Evolutionary conservation across 2,888 invertebrate genomes (phyloP).

Genomic region (Eristalis intricaria): DNA sequence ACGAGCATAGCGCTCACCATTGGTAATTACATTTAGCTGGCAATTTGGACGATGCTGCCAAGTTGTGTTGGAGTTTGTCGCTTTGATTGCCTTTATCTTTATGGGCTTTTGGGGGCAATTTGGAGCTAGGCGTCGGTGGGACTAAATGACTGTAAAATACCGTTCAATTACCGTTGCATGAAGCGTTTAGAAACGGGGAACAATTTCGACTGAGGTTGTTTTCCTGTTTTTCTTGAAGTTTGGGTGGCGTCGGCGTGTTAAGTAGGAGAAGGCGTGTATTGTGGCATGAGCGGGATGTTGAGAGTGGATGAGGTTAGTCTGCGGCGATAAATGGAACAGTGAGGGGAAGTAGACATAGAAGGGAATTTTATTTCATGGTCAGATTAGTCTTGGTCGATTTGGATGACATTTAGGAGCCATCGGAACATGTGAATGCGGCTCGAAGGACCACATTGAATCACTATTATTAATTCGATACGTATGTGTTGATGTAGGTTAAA

Average conservation of each 20-base stretch:
- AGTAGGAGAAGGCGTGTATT: neutral
- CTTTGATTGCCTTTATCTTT: slow-evolving; percentile 2
- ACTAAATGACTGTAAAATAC: neutral
- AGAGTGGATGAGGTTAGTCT: neutral
- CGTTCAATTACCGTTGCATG: neutral
- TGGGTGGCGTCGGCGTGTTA: neutral
- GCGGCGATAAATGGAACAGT: neutral
- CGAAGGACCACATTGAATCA: too few species aligned
- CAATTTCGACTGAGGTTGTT: neutral
- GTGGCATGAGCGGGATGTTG: too few species aligned
- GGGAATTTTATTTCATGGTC: too few species aligned
- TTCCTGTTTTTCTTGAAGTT: neutral
- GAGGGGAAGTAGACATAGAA: too few species aligned
- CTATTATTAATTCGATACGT: too few species aligned
- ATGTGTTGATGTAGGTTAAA: too few species aligned
- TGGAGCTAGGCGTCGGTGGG: neutral
- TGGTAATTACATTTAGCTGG: slow-evolving; percentile 33
- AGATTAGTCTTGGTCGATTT: too few species aligned
- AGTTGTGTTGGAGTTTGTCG: neutral
- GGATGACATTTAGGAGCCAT: too few species aligned
- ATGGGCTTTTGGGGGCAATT: neutral
- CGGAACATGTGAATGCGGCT: too few species aligned
- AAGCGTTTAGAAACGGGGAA: neutral
- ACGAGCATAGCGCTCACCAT: slow-evolving; percentile 14
- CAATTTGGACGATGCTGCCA: slow-evolving; percentile 11